Evolutionary conservation across 2,888 invertebrate genomes (phyloP).

Genomic region (Rhaphigaster nebulosa): DNA sequence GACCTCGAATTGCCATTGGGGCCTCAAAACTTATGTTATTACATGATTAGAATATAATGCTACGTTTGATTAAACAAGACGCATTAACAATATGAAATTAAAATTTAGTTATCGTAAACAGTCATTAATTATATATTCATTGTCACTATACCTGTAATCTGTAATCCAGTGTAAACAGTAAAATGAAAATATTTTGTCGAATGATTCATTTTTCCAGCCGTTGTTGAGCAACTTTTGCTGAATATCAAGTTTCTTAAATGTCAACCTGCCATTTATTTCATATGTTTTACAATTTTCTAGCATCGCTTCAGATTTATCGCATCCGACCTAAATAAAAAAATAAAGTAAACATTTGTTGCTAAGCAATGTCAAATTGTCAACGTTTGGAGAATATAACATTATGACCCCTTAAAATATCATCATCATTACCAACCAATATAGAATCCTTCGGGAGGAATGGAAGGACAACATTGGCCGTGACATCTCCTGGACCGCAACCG

Average conservation of each 20-base stretch:
- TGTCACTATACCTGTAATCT: background rate
- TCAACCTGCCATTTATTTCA: background rate
- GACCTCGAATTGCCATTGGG: too few relatives aligned
- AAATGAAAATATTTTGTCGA: conserved; percentile 12
- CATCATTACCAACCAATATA: conserved; percentile 60
- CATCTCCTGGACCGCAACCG: conserved; percentile 67
- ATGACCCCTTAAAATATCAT: background rate
- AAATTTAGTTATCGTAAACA: too few relatives aligned
- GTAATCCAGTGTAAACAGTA: conserved; percentile 5
- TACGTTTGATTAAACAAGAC: too few relatives aligned
- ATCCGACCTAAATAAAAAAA: background rate
- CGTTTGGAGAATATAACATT: background rate
- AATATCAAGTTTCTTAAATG: background rate
- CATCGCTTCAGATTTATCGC: background rate
- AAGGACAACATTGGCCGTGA: conserved; percentile 71
- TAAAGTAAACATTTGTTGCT: background rate
- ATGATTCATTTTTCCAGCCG: background rate
- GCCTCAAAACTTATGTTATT: too few relatives aligned
- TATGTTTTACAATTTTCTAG: background rate
- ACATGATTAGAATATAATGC: too few relatives aligned
- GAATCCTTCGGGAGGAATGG: conserved; percentile 72
- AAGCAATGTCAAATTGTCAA: background rate
- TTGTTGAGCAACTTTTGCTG: background rate
- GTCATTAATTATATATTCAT: too few relatives aligned
- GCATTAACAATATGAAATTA: too few relatives aligned